Percentiles rank a stretch among this genome's conserved stretches.
Evolutionary conservation across 1,140 invertebrate genomes (phyloP).

Genomic region (Zaprionus africanus): DNA sequence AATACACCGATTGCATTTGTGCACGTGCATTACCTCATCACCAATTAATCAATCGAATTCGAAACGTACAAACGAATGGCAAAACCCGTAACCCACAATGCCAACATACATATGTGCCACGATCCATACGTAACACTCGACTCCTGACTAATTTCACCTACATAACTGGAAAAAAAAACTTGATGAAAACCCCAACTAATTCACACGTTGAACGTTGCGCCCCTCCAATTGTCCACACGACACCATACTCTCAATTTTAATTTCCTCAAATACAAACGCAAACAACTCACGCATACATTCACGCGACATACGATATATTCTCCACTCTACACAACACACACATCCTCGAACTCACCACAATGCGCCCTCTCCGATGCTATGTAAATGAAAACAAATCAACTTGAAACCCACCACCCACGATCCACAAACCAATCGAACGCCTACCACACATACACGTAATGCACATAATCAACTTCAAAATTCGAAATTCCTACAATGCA

Average conservation of each 20-base stretch:
- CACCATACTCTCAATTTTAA: background rate
- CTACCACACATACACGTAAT: conserved; percentile 37
- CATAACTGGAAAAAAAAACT: conserved; percentile 5
- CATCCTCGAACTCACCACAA: conserved; percentile 16
- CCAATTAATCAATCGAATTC: conserved; percentile 57
- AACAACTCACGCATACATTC: conserved; percentile 12
- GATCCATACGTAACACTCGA: conserved; percentile 10
- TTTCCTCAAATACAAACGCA: conserved; percentile 21
- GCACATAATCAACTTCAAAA: conserved; percentile 65
- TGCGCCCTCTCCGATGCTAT: background rate
- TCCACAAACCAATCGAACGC: conserved; percentile 4
- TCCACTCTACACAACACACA: conserved; percentile 12
- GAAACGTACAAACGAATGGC: conserved; percentile 6
- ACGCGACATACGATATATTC: conserved; percentile 6
- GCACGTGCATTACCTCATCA: conserved; percentile 68
- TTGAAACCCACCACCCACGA: background rate
- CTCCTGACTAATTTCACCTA: conserved; percentile 25
- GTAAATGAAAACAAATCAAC: conserved; percentile 2
- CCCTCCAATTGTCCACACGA: conserved; percentile 6
- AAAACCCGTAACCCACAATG: conserved; percentile 18
- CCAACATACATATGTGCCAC: conserved; percentile 11
- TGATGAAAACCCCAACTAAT: conserved; percentile 22
- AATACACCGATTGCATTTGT: conserved; percentile 75
- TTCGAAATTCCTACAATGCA: conserved; percentile 68
- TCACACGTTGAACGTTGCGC: conserved; percentile 15